These are phyloP conservation scores for Acipenser ruthenus DNA, from an alignment of 2,797 vertebrate species.

Conservation along the genomic window DNA sequence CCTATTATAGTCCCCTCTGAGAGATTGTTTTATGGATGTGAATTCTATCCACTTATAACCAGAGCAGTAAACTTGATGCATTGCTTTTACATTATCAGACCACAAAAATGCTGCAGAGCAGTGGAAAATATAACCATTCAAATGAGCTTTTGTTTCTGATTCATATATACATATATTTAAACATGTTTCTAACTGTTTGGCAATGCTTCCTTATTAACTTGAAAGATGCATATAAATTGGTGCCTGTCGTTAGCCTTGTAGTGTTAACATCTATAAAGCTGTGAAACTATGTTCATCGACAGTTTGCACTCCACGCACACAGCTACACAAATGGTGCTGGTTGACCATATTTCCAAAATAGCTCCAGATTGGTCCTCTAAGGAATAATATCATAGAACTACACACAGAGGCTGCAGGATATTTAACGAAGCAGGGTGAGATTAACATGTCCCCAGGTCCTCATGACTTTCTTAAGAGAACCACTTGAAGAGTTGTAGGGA, in stretches of 20 bases:
- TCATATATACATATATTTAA: constrained; percentile 61
- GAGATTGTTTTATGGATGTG: neutral
- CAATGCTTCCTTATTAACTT: constrained; percentile 70
- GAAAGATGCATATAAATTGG: constrained; percentile 62
- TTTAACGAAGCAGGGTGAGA: neutral
- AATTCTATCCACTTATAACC: constrained; percentile 1
- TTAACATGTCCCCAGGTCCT: constrained; percentile 4
- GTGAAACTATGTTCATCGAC: neutral
- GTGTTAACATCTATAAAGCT: constrained; percentile 57
- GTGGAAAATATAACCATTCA: constrained; percentile 14
- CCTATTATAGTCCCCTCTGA: neutral
- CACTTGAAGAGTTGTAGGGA: neutral
- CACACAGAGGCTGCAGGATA: neutral
- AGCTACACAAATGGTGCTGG: neutral
- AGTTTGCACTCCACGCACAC: neutral
- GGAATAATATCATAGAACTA: constrained; percentile 5
- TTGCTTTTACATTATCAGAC: constrained; percentile 15
- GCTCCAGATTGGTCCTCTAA: neutral
- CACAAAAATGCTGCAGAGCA: constrained; percentile 5
- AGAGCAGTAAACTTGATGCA: constrained; percentile 1
- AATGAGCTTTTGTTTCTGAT: constrained; percentile 36
- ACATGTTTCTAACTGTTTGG: neutral
- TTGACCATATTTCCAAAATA: neutral
- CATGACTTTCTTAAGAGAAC: neutral
- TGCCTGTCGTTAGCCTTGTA: constrained; percentile 49